These are phyloP conservation scores for Felis chaus DNA, from an alignment of 2,113 vertebrate species.

Conservation along the genomic window DNA sequence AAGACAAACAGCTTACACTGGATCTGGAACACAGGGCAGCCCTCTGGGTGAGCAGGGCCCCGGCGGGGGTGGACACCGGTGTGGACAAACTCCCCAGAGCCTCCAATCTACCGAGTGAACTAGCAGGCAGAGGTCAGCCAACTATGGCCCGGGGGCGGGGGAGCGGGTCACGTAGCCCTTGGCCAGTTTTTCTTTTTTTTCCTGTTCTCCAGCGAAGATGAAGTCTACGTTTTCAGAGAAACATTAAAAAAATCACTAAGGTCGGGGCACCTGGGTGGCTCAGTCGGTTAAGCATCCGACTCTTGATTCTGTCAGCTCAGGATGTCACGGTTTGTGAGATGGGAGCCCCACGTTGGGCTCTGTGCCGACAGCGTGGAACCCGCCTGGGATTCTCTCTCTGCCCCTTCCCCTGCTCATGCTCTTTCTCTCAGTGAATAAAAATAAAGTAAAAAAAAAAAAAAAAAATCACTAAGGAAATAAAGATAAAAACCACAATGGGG, in stretches of 20 bases:
- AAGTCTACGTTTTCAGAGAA: not conserved
- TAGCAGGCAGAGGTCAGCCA: not conserved
- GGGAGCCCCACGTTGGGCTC: too few species aligned
- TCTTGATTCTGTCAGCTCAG: too few species aligned
- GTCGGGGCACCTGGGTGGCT: too few species aligned
- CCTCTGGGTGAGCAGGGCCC: not conserved
- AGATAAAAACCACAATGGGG: not conserved
- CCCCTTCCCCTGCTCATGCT: too few species aligned
- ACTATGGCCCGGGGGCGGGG: not conserved
- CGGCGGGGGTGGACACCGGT: fast-evolving
- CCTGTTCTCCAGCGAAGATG: not conserved
- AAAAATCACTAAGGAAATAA: not conserved
- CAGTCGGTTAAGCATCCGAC: too few species aligned
- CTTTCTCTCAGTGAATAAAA: too few species aligned
- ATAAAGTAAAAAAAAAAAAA: not conserved
- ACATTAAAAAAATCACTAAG: not conserved
- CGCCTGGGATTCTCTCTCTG: too few species aligned
- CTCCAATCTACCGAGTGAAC: not conserved
- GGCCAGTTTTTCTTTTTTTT: not conserved
- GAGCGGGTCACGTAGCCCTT: not conserved
- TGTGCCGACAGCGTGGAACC: too few species aligned
- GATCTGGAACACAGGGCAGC: constrained; percentile 87
- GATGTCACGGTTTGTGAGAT: too few species aligned
- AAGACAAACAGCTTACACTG: constrained; percentile 99
- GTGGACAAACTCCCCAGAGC: not conserved